Evolutionary conservation across 1,140 invertebrate genomes (phyloP).

Genomic region (Dermatophagoides farinae): DNA sequence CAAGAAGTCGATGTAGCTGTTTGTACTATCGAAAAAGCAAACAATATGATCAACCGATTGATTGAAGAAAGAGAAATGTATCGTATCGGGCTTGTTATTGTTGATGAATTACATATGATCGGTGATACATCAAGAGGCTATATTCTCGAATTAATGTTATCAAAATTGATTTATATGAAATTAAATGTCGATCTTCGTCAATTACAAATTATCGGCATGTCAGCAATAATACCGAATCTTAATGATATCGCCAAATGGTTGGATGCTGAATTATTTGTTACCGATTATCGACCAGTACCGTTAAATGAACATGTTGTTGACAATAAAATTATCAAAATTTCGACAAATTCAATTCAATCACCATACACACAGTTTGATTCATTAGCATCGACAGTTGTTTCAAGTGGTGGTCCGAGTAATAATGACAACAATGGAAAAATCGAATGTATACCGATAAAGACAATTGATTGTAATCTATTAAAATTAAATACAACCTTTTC

Average conservation of each 20-base stretch:
- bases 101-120: conserved; percentile 87
- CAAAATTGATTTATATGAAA: conserved; percentile 59
- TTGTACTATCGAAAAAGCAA: conserved; percentile 96
- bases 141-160: conserved; percentile 75
- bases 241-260: conserved; percentile 63
- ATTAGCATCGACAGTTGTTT: neutral
- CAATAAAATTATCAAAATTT: conserved; percentile 13
- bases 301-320: conserved; percentile 53
- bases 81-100: conserved; percentile 51
- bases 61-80: conserved; percentile 25
- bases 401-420: neutral
- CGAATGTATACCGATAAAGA: conserved; percentile 31
- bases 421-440: neutral
- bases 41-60: conserved; percentile 56
- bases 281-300: conserved; percentile 73
- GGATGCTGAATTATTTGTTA: conserved; percentile 59
- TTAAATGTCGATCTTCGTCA: conserved; percentile 21
- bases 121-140: conserved; percentile 76
- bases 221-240: conserved; percentile 83
- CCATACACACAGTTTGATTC: neutral
- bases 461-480: conserved; percentile 39
- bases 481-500: too few species aligned
- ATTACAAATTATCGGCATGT: conserved; percentile 91
- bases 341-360: neutral
- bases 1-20: conserved; percentile 67